Conservation (phyloP, 2,113 vertebrate genomes). For the Microcebus ravelobensis region DNA sequence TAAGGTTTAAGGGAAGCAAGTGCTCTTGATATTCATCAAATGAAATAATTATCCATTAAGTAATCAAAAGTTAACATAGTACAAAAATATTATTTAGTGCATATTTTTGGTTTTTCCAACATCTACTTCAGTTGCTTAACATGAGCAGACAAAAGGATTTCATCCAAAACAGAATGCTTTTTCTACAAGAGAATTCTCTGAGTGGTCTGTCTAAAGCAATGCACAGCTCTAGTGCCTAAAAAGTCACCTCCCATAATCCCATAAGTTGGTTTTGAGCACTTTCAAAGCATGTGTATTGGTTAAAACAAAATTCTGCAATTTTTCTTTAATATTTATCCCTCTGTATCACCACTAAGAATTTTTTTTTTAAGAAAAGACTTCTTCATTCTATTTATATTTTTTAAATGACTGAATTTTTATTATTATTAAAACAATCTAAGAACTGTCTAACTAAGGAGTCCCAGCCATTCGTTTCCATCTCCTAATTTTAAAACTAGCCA, state of each 20-base stretch:
- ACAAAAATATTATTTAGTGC: background rate
- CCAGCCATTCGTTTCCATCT: background rate
- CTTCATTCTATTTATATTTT: background rate
- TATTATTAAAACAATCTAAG: background rate
- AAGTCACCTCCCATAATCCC: background rate
- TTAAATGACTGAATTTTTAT: background rate
- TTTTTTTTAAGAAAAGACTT: background rate
- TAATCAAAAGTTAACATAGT: background rate
- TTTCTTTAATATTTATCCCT: background rate
- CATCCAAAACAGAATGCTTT: background rate
- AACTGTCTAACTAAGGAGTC: background rate
- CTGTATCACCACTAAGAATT: background rate
- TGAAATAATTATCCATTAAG: background rate
- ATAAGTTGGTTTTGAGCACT: background rate
- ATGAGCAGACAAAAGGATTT: background rate
- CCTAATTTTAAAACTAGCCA: background rate
- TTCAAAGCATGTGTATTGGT: background rate
- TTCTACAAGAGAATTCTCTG: background rate
- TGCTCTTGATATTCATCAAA: background rate
- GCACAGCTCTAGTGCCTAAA: background rate
- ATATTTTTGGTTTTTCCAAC: background rate
- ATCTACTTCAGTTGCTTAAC: background rate
- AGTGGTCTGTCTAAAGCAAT: background rate
- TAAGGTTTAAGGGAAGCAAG: background rate
- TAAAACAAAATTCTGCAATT: background rate